These are phyloP conservation scores for Mesaphorura yosii DNA, from an alignment of 1,140 invertebrate species.

Conservation along the genomic window DNA sequence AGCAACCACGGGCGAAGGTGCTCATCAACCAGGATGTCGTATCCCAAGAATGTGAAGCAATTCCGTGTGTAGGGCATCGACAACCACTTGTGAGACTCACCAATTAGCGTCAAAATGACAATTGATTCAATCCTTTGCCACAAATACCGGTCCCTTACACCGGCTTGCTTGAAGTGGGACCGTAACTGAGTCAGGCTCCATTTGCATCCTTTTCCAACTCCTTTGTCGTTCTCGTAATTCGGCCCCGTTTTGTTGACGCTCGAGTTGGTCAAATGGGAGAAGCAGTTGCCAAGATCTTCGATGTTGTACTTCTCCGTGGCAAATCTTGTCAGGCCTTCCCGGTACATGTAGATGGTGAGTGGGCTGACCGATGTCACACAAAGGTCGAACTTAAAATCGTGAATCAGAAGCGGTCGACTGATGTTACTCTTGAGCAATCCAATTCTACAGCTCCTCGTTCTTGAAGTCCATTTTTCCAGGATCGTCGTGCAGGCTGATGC, in stretches of 20 bases:
- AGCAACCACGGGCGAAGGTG: conserved; percentile 76
- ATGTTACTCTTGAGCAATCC: conserved; percentile 78
- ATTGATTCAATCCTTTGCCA: conserved; percentile 65
- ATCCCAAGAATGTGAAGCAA: conserved; percentile 86
- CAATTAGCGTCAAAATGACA: conserved; percentile 54
- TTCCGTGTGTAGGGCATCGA: conserved; percentile 38
- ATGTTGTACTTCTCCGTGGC: conserved; percentile 75
- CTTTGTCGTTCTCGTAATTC: conserved; percentile 64
- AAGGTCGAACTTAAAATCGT: conserved; percentile 79
- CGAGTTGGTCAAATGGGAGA: conserved; percentile 80
- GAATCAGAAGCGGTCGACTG: conserved; percentile 68
- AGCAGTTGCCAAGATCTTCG: conserved; percentile 69
- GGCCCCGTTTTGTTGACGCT: conserved; percentile 69
- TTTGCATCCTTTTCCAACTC: conserved; percentile 64
- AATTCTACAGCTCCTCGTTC: conserved; percentile 48
- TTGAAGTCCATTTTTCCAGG: conserved; percentile 55
- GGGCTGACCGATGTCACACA: conserved; percentile 70
- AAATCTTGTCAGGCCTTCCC: conserved; percentile 66
- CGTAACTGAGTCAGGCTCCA: conserved; percentile 67
- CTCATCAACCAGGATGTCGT: conserved; percentile 78
- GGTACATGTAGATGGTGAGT: conserved; percentile 68
- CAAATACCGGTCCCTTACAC: conserved; percentile 54
- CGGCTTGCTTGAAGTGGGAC: conserved; percentile 56
- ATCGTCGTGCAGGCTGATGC: conserved; percentile 71
- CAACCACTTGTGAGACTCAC: conserved; percentile 6